Percentiles rank a stretch among this genome's conserved stretches.
Conservation (phyloP, 1,140 invertebrate species). For the Drosophila tsacasi region DNA sequence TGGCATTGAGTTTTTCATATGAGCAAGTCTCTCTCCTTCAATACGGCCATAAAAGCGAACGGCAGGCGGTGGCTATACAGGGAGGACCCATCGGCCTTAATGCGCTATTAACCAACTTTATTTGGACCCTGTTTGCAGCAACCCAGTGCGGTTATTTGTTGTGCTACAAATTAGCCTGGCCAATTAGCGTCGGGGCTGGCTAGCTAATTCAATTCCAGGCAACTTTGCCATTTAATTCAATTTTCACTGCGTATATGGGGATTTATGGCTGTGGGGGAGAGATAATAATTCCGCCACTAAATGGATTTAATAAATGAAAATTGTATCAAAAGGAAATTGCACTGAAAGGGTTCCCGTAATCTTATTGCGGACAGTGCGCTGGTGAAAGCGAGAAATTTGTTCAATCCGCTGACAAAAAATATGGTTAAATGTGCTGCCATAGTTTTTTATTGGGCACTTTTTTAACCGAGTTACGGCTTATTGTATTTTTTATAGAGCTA, state of each 20-base stretch:
- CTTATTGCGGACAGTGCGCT: conserved; percentile 2
- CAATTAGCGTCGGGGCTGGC: conserved; percentile 61
- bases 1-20: conserved; percentile 37
- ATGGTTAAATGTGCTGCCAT: not conserved
- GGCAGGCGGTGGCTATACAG: not conserved
- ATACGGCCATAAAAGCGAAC: conserved; percentile 52
- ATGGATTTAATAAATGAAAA: conserved; percentile 44
- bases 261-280: conserved; percentile 16
- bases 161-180: conserved; percentile 65
- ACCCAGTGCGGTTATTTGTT: conserved; percentile 66
- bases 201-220: conserved; percentile 63
- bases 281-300: conserved; percentile 37
- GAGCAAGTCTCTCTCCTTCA: conserved; percentile 18
- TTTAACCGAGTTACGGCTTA: not conserved
- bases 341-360: conserved; percentile 33
- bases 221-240: conserved; percentile 61
- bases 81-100: conserved; percentile 31
- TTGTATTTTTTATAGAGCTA: not conserved
- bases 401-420: conserved; percentile 12
- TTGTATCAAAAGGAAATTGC: conserved; percentile 23
- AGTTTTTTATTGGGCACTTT: not conserved
- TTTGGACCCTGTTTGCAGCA: conserved; percentile 29
- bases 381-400: not conserved
- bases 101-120: conserved; percentile 65
- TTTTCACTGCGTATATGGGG: conserved; percentile 46